Conservation (phyloP, 2,113 vertebrate genomes). For the Tragelaphus buxtoni region DNA sequence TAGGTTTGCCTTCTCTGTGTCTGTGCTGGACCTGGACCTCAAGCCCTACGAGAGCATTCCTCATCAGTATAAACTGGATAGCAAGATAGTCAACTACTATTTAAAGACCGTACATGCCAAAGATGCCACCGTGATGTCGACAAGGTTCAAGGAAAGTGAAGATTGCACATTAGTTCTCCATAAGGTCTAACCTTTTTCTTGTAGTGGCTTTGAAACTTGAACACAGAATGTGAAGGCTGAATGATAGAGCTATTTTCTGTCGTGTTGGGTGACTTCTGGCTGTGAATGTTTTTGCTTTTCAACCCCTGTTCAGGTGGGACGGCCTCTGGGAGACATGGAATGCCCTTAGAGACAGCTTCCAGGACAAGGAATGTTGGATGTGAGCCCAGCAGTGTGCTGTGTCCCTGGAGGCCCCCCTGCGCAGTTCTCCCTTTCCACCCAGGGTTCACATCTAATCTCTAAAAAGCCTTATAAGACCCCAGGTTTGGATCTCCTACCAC, state of each 20-base stretch:
- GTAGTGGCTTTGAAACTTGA: slow-evolving; percentile 58
- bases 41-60: too few relatives aligned
- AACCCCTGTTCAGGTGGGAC: slow-evolving; percentile 63
- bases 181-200: slow-evolving; percentile 83
- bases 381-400: not conserved
- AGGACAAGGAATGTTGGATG: not conserved
- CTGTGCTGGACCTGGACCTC: too few relatives aligned
- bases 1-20: too few relatives aligned
- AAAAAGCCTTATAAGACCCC: slow-evolving; percentile 57
- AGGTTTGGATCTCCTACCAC: slow-evolving; percentile 35
- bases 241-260: slow-evolving; percentile 67
- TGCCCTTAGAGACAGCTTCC: slow-evolving; percentile 43
- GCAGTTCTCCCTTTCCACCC: not conserved
- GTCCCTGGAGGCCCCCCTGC: not conserved
- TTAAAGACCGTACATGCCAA: slow-evolving; percentile 84
- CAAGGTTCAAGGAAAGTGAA: slow-evolving; percentile 86
- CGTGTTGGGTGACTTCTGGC: slow-evolving; percentile 75
- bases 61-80: slow-evolving; percentile 90
- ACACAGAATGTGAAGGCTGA: slow-evolving; percentile 68
- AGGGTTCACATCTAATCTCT: slow-evolving; percentile 20
- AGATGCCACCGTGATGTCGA: slow-evolving; percentile 77
- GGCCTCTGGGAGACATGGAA: slow-evolving; percentile 69
- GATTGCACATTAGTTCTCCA: slow-evolving; percentile 95
- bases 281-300: slow-evolving; percentile 78
- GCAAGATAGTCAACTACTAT: slow-evolving; percentile 93